These are phyloP conservation scores for Notodonta dromedarius DNA, from an alignment of 2,888 invertebrate genomes.

Conservation along the genomic window DNA sequence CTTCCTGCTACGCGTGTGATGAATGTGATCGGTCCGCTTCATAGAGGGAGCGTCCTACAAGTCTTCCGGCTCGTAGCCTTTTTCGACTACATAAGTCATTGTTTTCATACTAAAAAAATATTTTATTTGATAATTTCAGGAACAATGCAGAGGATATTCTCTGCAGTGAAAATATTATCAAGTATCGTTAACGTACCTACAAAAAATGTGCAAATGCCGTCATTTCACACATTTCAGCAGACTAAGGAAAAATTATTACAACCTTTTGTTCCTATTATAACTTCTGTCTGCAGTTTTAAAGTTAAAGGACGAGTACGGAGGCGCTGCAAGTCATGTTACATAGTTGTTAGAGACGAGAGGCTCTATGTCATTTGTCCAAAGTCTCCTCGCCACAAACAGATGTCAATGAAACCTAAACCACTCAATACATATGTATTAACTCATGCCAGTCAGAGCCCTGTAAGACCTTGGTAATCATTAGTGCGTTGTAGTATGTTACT, in stretches of 20 bases:
- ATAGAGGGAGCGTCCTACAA: too few species aligned
- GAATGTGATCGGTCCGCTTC: too few species aligned
- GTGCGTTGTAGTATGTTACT: background rate
- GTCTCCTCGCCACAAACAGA: slow-evolving; percentile 92
- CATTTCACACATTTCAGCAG: slow-evolving; percentile 52
- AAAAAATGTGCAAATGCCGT: slow-evolving; percentile 35
- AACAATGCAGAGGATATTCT: slow-evolving; percentile 57
- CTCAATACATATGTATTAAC: slow-evolving; percentile 90
- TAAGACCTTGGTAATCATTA: slow-evolving; percentile 68
- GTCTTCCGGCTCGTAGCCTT: too few species aligned
- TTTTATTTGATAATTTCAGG: slow-evolving; percentile 33
- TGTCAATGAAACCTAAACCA: slow-evolving; percentile 87
- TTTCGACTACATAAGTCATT: too few species aligned
- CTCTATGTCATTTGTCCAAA: slow-evolving; percentile 90
- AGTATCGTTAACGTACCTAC: slow-evolving; percentile 35
- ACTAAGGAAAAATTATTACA: slow-evolving; percentile 49
- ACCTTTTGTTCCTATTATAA: slow-evolving; percentile 54
- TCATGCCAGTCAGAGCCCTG: slow-evolving; percentile 87
- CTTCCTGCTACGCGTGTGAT: too few species aligned
- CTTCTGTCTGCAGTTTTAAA: slow-evolving; percentile 83
- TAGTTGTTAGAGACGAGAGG: slow-evolving; percentile 87
- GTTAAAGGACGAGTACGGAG: slow-evolving; percentile 86
- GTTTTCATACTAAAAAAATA: background rate
- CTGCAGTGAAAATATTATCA: slow-evolving; percentile 50
- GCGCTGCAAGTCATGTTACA: slow-evolving; percentile 92